These are phyloP conservation scores for Charina bottae DNA, from an alignment of 2,113 vertebrate genomes.

Conservation along the genomic window DNA sequence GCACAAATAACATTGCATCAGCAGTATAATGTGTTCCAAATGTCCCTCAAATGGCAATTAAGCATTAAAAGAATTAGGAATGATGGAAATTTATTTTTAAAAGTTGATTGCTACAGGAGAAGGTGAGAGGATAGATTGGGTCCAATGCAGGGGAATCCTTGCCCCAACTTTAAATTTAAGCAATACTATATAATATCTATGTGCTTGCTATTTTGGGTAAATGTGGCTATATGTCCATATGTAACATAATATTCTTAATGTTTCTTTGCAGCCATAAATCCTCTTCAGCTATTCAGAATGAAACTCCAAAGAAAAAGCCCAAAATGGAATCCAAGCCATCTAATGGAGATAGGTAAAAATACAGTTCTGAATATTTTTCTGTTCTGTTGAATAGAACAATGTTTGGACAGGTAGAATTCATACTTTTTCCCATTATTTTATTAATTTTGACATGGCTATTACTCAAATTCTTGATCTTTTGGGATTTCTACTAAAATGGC, in stretches of 20 bases:
- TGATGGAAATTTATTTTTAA: background rate
- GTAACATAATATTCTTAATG: slow-evolving; percentile 57
- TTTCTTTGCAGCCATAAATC: slow-evolving; percentile 94
- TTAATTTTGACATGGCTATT: slow-evolving; percentile 36
- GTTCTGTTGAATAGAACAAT: slow-evolving; percentile 50
- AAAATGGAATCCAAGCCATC: slow-evolving; percentile 99
- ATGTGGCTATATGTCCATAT: background rate
- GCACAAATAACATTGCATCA: background rate
- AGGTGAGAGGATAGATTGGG: background rate
- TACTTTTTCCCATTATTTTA: no score
- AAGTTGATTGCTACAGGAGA: background rate
- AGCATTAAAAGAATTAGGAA: background rate
- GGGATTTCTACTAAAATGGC: slow-evolving; percentile 38
- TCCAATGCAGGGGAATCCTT: background rate
- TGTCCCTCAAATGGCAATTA: background rate
- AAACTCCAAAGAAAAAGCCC: slow-evolving; percentile 99
- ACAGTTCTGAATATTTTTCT: slow-evolving; percentile 52
- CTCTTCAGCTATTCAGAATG: slow-evolving; percentile 96
- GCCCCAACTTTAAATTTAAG: slow-evolving; percentile 35
- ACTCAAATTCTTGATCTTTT: slow-evolving; percentile 25
- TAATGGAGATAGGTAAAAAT: slow-evolving; percentile 96
- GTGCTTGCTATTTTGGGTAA: background rate
- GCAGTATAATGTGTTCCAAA: background rate
- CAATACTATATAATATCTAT: slow-evolving; percentile 46
- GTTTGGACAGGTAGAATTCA: slow-evolving; percentile 42